Percentiles rank a stretch among this genome's conserved stretches.
These are phyloP conservation scores for Drosophila longiperda DNA, from an alignment of 2,888 invertebrate species.

Conservation along the genomic window DNA sequence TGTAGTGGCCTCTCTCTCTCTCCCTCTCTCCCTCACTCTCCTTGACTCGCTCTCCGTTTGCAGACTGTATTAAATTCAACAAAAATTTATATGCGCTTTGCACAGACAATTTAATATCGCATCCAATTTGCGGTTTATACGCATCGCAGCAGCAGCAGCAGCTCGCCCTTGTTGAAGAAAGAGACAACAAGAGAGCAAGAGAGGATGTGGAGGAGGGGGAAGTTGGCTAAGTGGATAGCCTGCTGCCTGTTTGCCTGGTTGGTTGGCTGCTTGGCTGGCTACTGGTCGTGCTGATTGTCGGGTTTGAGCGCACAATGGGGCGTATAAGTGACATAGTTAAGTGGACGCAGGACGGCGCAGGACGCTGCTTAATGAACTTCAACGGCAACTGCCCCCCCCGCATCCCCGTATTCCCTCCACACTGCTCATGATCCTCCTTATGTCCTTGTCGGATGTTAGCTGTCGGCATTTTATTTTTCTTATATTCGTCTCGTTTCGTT, in stretches of 20 bases:
- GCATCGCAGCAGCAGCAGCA: slow-evolving; percentile 69
- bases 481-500: slow-evolving; percentile 19
- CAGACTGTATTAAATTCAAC: slow-evolving; percentile 82
- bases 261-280: slow-evolving; percentile 34
- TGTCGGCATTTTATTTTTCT: slow-evolving; percentile 45
- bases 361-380: slow-evolving; percentile 82
- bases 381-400: slow-evolving; percentile 55
- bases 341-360: slow-evolving; percentile 62
- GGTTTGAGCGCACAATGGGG: slow-evolving; percentile 74
- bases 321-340: slow-evolving; percentile 81
- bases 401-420: neutral
- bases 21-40: neutral
- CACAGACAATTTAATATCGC: slow-evolving; percentile 85
- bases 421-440: slow-evolving; percentile 5
- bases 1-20: slow-evolving; percentile 5
- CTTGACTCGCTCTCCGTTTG: slow-evolving; percentile 39
- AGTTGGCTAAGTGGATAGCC: slow-evolving; percentile 45
- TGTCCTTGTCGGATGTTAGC: slow-evolving; percentile 17
- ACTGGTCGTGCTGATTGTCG: slow-evolving; percentile 38
- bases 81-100: slow-evolving; percentile 83
- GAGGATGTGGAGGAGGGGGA: neutral
- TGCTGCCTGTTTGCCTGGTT: slow-evolving; percentile 44
- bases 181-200: neutral
- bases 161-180: slow-evolving; percentile 7
- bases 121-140: slow-evolving; percentile 85